Base-by-base conservation (phyloP, 1,140 invertebrate species). In the Venustaconcha ellipsiformis region DNA sequence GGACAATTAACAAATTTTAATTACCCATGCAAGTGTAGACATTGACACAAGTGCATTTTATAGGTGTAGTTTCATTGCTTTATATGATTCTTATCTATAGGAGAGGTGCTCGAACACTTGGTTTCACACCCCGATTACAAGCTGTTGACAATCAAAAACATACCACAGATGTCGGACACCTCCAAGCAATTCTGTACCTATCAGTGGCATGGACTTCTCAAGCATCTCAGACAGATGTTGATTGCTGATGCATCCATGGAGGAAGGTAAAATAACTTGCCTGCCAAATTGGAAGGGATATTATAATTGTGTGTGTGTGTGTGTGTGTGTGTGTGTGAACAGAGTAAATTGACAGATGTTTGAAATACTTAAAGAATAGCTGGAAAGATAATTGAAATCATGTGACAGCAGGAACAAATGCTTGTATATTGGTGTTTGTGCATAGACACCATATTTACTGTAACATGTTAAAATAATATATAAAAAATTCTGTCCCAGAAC, bases 181-280 rank as follows among this genome's bases (percentile, higher is more conserved):
- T 78, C 86, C 14, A 79, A 84, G 60, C 84, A 87, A 30, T 90
- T 86, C 74, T 89, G 86, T 75, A 79, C 80, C 14, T 89, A 84
- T 74, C 87, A 89, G 72, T 90, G 90, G 90, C 81, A 80, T 23
- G 86, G 88, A 2, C 78, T 90, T 18, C 67, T 90, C 14, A 90
- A 90, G 81, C 86, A 88, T 72, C 83, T 90, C 0, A 72, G 86
- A 30, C 88, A 90, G 77, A 90, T 90, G 88, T 77, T 89, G n/a
- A 85, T 90, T 62, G 85, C 88, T 57, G 83, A 88, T 79, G 84
- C 89, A 57, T 76, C 85, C 1, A 87, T 89, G 83, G 88, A 89
- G 70, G 89, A 90, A 86, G 89, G 89, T 90, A 70, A 30, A 70
- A 37, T 68, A 14, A n/a, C 4, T n/a, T 56, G 18, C 37, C 37